A percentile compares a stretch with the other conserved stretches of the same genome.
Conservation (phyloP, 2,888 invertebrate species). For the Epistrophella euchroma region DNA sequence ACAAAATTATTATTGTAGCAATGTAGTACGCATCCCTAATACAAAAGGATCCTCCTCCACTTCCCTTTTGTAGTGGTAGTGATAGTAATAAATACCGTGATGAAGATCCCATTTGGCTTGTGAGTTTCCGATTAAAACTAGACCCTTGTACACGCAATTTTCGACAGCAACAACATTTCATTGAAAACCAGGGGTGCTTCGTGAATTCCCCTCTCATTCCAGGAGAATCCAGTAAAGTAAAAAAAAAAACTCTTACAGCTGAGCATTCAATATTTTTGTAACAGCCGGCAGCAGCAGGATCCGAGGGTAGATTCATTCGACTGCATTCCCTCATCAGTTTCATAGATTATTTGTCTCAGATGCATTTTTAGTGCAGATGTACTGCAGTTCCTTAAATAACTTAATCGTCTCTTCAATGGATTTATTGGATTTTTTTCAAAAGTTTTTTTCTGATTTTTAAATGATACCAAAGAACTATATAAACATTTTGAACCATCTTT, state of each 20-base stretch:
- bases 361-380: slow-evolving; percentile 67
- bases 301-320: slow-evolving; percentile 62
- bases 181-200: slow-evolving; percentile 38
- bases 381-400: slow-evolving; percentile 20
- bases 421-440: background rate
- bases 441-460: background rate
- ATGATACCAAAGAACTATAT: background rate
- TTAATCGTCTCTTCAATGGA: background rate
- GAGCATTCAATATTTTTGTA: slow-evolving; percentile 25
- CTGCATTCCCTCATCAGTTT: slow-evolving; percentile 41
- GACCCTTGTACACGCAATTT: slow-evolving; percentile 69
- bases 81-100: slow-evolving; percentile 35
- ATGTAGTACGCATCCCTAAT: slow-evolving; percentile 45
- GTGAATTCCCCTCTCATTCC: slow-evolving; percentile 36
- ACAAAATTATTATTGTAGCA: slow-evolving; percentile 26
- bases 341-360: slow-evolving; percentile 44
- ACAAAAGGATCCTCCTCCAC: slow-evolving; percentile 68
- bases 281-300: slow-evolving; percentile 56
- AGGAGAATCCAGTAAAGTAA: slow-evolving; percentile 2
- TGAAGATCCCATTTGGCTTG: slow-evolving; percentile 66
- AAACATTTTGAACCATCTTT: slow-evolving; percentile 21
- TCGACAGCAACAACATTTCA: slow-evolving; percentile 22
- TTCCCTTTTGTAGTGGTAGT: slow-evolving; percentile 47
- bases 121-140: slow-evolving; percentile 59
- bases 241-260: slow-evolving; percentile 36